Conservation (phyloP, 2,797 vertebrate species). For the Oreochromis mossambicus region DNA sequence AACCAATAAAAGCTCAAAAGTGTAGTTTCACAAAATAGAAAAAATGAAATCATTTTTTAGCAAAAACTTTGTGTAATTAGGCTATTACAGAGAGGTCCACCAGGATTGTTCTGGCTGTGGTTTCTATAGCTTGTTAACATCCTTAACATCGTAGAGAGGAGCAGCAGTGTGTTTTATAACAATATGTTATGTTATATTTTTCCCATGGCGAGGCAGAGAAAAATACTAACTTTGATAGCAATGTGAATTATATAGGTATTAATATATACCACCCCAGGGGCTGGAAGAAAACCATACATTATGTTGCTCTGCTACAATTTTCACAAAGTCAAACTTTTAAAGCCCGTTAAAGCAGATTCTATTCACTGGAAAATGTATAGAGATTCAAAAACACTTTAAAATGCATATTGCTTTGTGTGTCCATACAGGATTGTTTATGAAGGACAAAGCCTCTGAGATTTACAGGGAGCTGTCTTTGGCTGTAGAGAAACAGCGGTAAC, state of each 20-base stretch:
- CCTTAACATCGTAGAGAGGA: background rate
- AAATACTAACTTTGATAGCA: background rate
- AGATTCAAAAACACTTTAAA: background rate
- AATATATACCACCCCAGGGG: background rate
- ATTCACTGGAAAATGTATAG: background rate
- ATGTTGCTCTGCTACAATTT: background rate
- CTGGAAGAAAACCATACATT: background rate
- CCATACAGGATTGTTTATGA: background rate
- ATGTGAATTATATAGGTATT: background rate
- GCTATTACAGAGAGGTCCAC: background rate
- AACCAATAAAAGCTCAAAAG: background rate
- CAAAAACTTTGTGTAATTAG: background rate
- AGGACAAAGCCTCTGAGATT: background rate
- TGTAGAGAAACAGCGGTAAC: conserved; percentile 1
- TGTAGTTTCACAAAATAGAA: background rate
- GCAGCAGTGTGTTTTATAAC: background rate
- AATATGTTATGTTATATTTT: background rate
- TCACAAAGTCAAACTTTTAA: background rate
- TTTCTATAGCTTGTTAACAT: background rate
- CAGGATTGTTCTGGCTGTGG: background rate
- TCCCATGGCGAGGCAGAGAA: background rate
- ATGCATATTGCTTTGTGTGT: background rate
- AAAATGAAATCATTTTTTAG: background rate
- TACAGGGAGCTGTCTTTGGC: background rate
- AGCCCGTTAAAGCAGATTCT: background rate